Evolutionary conservation across 2,797 vertebrate genomes (phyloP), one percentile per base, ranked within the genome.

Genomic region (Chaetophractus vellerosus): DNA sequence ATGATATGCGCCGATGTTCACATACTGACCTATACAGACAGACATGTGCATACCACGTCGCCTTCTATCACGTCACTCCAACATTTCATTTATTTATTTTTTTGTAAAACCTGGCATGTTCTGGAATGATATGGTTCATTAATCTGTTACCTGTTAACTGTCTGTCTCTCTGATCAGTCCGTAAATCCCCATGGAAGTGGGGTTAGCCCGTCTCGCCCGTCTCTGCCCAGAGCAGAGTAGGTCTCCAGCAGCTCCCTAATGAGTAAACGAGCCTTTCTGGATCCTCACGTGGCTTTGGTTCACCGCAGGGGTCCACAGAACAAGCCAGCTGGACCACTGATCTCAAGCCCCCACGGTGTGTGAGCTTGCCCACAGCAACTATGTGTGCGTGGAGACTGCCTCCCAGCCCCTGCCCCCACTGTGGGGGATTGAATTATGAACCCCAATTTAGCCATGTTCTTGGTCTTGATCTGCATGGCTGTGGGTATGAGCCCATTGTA

Each of bases 11-110:
- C 45, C 45, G 8, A 45, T 45, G 9, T 45, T 45, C 45, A 45
- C 45, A 8, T 45, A 45, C 45, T 9, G 10, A 45, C 45, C 7
- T 45, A 45, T 45, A 45, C 45, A 45, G 45, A 45, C 45, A 26
- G 18, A 36, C 19, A 1, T 6, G 6, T 26, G 72, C 1, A 23
- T 2, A 19, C 0, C 2, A 3, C 15, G 0, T 45, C 0, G 0
- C 10, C 12, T 45, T 36, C 61, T 50, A n/a, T 48, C 0, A 1
- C 7, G 9, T 48, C 52, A 12, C 18, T 38, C 24, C 6, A 8
- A 28, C 9, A 5, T 18, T 26, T 52, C 74, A 57, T 16, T 18
- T 0, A 12, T 33, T 50, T 24, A 52, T 57, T 16, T 18, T 18
- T 0, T 12, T 26, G 41, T 28, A 52, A 74, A 31, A 28, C 16